Base-by-base conservation (phyloP, 2,888 invertebrate genomes). In the Sminthurinus aureus region DNA sequence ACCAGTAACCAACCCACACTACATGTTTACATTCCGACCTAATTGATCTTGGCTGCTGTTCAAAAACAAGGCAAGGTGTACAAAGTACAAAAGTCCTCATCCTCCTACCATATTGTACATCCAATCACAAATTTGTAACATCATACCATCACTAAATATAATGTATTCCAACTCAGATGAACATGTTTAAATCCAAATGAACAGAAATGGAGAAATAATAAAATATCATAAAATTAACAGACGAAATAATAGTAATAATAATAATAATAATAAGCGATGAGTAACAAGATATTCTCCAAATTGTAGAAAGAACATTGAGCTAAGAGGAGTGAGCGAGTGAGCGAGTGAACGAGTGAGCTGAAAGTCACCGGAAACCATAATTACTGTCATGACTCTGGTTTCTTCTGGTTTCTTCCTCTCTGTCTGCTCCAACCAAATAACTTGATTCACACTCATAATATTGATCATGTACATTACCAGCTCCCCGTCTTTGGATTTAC, bases 341-440 rank as follows among this genome's bases (percentile, higher is more conserved):
- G n/a, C n/a, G n/a, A n/a, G n/a, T n/a, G n/a, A n/a, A n/a, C n/a
- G n/a, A n/a, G n/a, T n/a, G n/a, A n/a, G n/a, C n/a, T n/a, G n/a
- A n/a, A n/a, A 71, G 64, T 66, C 76, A 83, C 80, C 83, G 83
- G 83, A 83, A 83, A 77, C 76, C 77, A 81, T 83, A 76, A 83
- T 83, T 80, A 77, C 80, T 71, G 76, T 64, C 77, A 77, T 80
- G 80, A 79, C 83, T 83, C 83, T n/a, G 58, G 38, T 52, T 81
- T 83, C 83, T 83, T 83, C 83, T n/a, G 58, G 38, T 52, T 81
- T 83, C 83, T 83, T 81, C 76, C 38, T 66, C 66, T 58, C 22
- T 80, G 69, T 69, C 50, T 20, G 50, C 69, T n/a, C 67, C 67
- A 26, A 3, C 66, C 26, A 26, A 15, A 22, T 58, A 51, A 75